Conservation (phyloP, 1,140 invertebrate genomes). For the Caenorhabditis remanei region DNA sequence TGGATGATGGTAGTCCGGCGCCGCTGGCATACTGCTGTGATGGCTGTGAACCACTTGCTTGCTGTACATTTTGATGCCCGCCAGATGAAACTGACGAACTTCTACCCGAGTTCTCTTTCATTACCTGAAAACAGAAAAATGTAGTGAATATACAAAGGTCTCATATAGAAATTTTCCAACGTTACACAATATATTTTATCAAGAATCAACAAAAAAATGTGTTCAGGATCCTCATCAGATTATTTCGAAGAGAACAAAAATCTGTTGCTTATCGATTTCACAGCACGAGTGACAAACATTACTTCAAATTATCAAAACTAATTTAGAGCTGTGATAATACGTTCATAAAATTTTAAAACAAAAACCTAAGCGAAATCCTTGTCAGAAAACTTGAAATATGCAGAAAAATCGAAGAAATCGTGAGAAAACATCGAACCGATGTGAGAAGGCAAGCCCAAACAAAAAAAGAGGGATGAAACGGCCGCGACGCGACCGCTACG, state of each 20-base stretch:
- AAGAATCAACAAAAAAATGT: no score
- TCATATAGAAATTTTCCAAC: no score
- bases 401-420: not conserved
- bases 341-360: no score
- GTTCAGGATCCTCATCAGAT: no score
- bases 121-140: slow-evolving; percentile 37
- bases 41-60: slow-evolving; percentile 15
- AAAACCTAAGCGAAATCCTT: no score
- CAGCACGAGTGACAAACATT: no score
- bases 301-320: no score
- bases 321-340: no score
- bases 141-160: not conserved
- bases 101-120: slow-evolving; percentile 55
- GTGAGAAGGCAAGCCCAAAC: not conserved
- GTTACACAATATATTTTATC: no score
- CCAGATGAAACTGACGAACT: slow-evolving; percentile 52
- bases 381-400: no score
- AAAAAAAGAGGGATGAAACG: not conserved
- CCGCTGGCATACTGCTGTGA: slow-evolving; percentile 3
- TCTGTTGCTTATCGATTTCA: no score
- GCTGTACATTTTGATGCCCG: slow-evolving; percentile 37
- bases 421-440: slow-evolving; percentile 2
- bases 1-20: slow-evolving; percentile 8
- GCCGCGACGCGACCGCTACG: slow-evolving; percentile 58
- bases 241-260: no score